Evolutionary conservation across 2,888 invertebrate genomes (phyloP).

Genomic region (Hyppa rectilinea): DNA sequence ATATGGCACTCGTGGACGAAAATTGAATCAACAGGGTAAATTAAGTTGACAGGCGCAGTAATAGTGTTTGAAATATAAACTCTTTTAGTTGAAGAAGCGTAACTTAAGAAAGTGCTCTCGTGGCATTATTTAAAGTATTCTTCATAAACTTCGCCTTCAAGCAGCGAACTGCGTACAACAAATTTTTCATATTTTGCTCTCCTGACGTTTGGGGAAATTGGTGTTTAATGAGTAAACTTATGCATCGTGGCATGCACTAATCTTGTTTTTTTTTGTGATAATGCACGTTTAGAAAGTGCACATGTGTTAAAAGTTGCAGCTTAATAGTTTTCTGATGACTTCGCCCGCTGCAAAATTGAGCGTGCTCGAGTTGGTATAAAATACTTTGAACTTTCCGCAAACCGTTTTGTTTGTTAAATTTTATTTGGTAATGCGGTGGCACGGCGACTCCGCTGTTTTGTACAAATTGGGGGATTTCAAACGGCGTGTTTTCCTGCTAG

Average conservation of each 20-base stretch:
- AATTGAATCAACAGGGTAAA: slow-evolving; percentile 87
- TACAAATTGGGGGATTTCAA: slow-evolving; percentile 56
- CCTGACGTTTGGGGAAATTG: slow-evolving; percentile 78
- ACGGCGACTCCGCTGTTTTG: slow-evolving; percentile 36
- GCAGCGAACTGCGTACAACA: slow-evolving; percentile 69
- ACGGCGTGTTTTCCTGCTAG: slow-evolving; percentile 41
- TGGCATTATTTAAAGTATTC: slow-evolving; percentile 74
- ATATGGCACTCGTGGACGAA: slow-evolving; percentile 84
- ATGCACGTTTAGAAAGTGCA: slow-evolving; percentile 72
- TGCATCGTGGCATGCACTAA: slow-evolving; percentile 72
- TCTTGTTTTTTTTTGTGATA: slow-evolving; percentile 67
- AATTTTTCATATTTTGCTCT: slow-evolving; percentile 76
- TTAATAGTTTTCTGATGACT: slow-evolving; percentile 80
- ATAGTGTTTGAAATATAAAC: slow-evolving; percentile 68
- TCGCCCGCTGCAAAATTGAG: slow-evolving; percentile 68
- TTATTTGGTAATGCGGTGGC: slow-evolving; percentile 64
- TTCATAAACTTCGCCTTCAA: slow-evolving; percentile 71
- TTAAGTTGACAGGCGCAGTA: slow-evolving; percentile 80
- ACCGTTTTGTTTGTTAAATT: slow-evolving; percentile 64
- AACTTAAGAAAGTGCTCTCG: slow-evolving; percentile 68
- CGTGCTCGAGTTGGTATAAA: slow-evolving; percentile 58
- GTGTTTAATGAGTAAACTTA: slow-evolving; percentile 81
- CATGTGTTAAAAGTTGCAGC: slow-evolving; percentile 72
- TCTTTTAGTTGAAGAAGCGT: slow-evolving; percentile 66
- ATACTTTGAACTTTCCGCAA: slow-evolving; percentile 60